Base-by-base conservation (phyloP, 2,888 invertebrate genomes). In the Mycogona germanica region DNA sequence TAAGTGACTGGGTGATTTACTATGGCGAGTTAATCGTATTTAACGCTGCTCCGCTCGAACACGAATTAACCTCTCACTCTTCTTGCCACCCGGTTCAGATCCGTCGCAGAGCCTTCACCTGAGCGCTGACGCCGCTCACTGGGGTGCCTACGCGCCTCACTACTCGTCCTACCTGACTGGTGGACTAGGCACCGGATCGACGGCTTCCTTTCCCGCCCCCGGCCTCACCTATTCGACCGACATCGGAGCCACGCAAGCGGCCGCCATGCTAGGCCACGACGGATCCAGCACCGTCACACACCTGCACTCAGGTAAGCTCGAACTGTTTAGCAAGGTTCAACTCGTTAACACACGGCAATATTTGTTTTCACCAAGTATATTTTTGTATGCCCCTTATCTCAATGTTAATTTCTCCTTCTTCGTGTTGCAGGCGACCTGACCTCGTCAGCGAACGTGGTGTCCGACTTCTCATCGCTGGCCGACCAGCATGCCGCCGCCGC, bases 151-250 rank as follows among this genome's bases (percentile, higher is more conserved):
- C 17, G 59, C 58, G n/a, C 55, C 58, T 17, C 60, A 55, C 40
- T 61, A 61, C 42, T 51, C 57, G 9, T 40, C 60, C 2, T 61
- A 60, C 44, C 54, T 61, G 32, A 55, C 59, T 17, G 54, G 56
- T 30, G 41, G 46, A n/a, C 49, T 53, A 19, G 53, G 56, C 3
- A 53, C 59, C 9, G 58, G 59, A n/a, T 40, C 60, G 3, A 49
- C 53, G 3, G 52, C 58, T 6, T 58, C 56, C 17, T 60, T 60
- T 50, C 53, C 58, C 6, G 47, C 55, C 26, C 47, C 57, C 14
- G 32, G 55, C 5, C 29, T 57, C 38, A 28, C 42, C 7, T 57
- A 57, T 38, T 29, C 57, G 17, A 28, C 46, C n/a, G 57, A 57
- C n/a, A 19, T 55, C 4, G 51, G 50, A 17, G 26, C 40, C 25